Conservation (phyloP, 2,113 vertebrate species). For the Charina bottae region DNA sequence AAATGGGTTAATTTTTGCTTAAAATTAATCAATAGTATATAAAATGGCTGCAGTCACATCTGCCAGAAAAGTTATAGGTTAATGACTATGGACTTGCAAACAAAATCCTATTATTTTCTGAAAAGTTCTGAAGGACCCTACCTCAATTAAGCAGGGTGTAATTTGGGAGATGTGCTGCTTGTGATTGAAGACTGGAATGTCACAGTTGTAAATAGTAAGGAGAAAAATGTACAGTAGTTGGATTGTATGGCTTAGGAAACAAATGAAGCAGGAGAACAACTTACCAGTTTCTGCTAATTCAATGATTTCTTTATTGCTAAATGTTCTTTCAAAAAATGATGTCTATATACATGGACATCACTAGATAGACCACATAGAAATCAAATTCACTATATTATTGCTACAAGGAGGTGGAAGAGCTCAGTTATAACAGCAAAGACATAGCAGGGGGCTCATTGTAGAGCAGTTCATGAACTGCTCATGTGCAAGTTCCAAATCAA, state of each 20-base stretch:
- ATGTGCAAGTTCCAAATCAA: background rate
- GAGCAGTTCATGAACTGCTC: background rate
- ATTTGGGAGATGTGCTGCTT: background rate
- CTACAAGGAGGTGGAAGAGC: background rate
- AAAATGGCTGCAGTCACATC: no score
- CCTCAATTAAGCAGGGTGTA: background rate
- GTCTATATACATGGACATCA: background rate
- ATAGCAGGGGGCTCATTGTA: background rate
- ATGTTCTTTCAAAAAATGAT: background rate
- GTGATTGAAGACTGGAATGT: background rate
- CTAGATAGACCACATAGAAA: background rate
- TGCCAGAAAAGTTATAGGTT: no score
- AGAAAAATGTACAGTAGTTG: background rate
- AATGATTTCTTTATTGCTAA: background rate
- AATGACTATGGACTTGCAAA: background rate
- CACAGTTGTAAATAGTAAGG: background rate
- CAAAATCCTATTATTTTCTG: background rate
- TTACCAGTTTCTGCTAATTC: background rate
- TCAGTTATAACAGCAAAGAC: background rate
- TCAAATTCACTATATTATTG: background rate
- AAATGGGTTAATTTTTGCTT: no score
- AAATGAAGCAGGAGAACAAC: background rate
- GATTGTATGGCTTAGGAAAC: background rate
- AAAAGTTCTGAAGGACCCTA: background rate
- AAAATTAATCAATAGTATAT: no score